These are phyloP conservation scores for Caenorhabditis plicata DNA, from an alignment of 2,888 invertebrate genomes.

Conservation along the genomic window DNA sequence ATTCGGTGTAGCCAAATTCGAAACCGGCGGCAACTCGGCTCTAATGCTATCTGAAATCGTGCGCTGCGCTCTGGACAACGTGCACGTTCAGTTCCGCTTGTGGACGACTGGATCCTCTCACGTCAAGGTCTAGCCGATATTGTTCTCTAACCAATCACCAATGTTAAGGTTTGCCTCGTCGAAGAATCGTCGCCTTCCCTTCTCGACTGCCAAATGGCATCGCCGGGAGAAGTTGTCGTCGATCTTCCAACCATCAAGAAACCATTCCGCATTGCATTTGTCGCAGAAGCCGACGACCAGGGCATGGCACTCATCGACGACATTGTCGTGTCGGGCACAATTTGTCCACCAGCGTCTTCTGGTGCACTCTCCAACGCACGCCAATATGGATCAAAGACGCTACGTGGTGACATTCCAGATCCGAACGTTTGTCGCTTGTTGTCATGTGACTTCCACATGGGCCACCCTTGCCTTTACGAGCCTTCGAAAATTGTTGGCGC, in stretches of 20 bases:
- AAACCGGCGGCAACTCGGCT: slow-evolving; percentile 44
- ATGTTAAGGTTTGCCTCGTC: slow-evolving; percentile 48
- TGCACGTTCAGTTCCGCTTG: slow-evolving; percentile 43
- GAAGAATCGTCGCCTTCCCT: slow-evolving; percentile 48
- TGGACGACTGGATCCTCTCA: slow-evolving; percentile 49
- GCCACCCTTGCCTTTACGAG: slow-evolving; percentile 59
- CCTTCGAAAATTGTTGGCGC: slow-evolving; percentile 43
- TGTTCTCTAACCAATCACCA: no score
- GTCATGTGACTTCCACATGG: slow-evolving; percentile 55
- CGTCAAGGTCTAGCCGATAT: slow-evolving; percentile 40
- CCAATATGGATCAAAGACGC: slow-evolving; percentile 48
- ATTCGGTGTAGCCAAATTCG: slow-evolving; percentile 55
- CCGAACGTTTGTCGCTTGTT: slow-evolving; percentile 62
- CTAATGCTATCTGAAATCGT: slow-evolving; percentile 50
- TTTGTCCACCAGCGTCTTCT: slow-evolving; percentile 41
- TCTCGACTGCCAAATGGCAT: slow-evolving; percentile 48
- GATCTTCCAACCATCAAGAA: slow-evolving; percentile 48
- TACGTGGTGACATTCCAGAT: slow-evolving; percentile 46
- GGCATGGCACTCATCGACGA: slow-evolving; percentile 54
- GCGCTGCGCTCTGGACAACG: slow-evolving; percentile 39
- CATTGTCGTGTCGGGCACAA: slow-evolving; percentile 33
- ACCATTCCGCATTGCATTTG: slow-evolving; percentile 50
- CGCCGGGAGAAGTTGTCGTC: slow-evolving; percentile 41
- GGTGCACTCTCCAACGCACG: no score
- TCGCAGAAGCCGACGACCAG: slow-evolving; percentile 44